phyloP scores from a whole-genome alignment of 1,140 invertebrate genomes.

The Euwallacea fornicatus region DNA sequence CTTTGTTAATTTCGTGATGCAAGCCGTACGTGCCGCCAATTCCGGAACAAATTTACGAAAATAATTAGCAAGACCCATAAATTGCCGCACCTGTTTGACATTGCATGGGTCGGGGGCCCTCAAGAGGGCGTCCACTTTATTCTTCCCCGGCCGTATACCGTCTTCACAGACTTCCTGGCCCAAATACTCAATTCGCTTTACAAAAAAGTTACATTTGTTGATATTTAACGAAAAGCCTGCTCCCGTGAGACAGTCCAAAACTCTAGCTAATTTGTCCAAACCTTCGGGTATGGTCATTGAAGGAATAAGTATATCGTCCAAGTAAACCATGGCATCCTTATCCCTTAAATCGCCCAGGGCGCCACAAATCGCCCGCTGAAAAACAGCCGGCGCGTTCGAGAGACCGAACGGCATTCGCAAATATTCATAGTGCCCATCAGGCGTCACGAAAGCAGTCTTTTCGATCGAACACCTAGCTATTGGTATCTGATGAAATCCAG shows the following conservation, averaged over 20 bases:
- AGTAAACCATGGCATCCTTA: constrained; percentile 30
- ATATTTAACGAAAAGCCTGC: constrained; percentile 35
- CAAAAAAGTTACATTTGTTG: constrained; percentile 47
- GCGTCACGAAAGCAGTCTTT: constrained; percentile 44
- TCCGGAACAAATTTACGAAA: constrained; percentile 47
- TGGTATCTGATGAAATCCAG: constrained; percentile 43
- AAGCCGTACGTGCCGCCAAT: constrained; percentile 46
- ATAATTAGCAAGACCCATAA: constrained; percentile 45
- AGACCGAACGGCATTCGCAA: constrained; percentile 55
- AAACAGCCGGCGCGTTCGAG: constrained; percentile 52
- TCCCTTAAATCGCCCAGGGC: constrained; percentile 39
- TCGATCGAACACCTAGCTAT: constrained; percentile 48
- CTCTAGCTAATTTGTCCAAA: not conserved
- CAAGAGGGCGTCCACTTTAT: constrained; percentile 44
- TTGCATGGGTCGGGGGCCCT: constrained; percentile 41
- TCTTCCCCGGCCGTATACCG: constrained; percentile 34
- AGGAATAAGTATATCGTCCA: constrained; percentile 38
- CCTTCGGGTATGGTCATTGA: not conserved
- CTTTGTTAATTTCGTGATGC: constrained; percentile 45
- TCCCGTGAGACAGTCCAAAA: constrained; percentile 9
- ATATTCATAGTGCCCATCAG: constrained; percentile 54
- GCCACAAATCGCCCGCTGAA: constrained; percentile 52
- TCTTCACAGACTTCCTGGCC: constrained; percentile 41
- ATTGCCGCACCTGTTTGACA: constrained; percentile 46
- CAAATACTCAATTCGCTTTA: constrained; percentile 43